Evolutionary conservation across 1,140 invertebrate species (phyloP), one percentile per base, ranked within the genome.

Genomic region (Odontomachus brunneus): DNA sequence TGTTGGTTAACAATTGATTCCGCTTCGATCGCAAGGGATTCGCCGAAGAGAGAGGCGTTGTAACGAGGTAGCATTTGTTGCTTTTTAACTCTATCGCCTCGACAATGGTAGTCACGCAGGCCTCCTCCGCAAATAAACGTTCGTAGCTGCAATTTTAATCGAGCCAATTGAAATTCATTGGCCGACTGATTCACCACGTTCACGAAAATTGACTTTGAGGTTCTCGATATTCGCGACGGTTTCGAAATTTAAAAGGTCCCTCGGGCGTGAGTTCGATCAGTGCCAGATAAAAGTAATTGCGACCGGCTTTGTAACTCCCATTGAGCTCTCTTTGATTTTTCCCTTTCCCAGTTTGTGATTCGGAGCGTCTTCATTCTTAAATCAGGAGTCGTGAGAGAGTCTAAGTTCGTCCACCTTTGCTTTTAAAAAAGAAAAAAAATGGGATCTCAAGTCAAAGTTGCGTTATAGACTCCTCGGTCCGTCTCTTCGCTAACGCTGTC

Each of bases 1-100:
- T 9, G 33, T 57, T 57, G 57, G 7, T 67, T 78, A 67, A 76
- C 17, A 67, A 78, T 67, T 55, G 51, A 78, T 69, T 24, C 1
- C 7, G 12, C 7, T 78, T 78, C 29, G 63, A 67, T 78, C 29
- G 49, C 7, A 0, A 7, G n/a, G 14, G 19, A 38, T 66, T 76
- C 48, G 15, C 12, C 15, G 62, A 51, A 44, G 7, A 38, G 24
- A 38, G 11, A 5, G 1, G 55, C 19, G 1, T 24, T 5, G 29
- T 33, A 67, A 67, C 51, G 29, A 63, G 11, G 5, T 53, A 63
- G 11, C 44, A 11, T 2, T 19, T 55, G 22, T 24, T 55, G 29
- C 11, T 22, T 67, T 57, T 57, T 5, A 19, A 26, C 2, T 15
- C 12, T 22, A 2, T 65, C 14, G 1, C 44, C 1, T 65, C n/a